Percentiles rank a stretch among this genome's conserved stretches.
phyloP scores from a whole-genome alignment of 2,797 vertebrate genomes.

The Anableps anableps region DNA sequence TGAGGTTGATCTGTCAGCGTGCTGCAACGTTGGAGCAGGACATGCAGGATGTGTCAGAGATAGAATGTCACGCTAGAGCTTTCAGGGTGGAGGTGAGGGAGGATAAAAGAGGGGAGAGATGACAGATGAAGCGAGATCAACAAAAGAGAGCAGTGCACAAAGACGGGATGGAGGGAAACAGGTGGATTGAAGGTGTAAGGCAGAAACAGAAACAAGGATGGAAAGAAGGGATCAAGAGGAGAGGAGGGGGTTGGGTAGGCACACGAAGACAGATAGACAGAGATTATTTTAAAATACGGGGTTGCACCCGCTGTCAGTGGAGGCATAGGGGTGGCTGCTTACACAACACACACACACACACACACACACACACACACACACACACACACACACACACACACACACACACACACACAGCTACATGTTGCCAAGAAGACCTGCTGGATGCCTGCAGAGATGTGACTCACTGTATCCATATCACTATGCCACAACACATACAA shows the following conservation, averaged over 20 bases:
- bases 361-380: constrained; percentile 15
- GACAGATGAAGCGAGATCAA: constrained; percentile 69
- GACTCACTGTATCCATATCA: constrained; percentile 72
- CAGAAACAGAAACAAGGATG: constrained; percentile 66
- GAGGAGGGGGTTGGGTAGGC: constrained; percentile 43
- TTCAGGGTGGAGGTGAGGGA: constrained; percentile 56
- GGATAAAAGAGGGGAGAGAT: constrained; percentile 52
- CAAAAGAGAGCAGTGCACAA: constrained; percentile 58
- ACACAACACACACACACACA: constrained; percentile 46
- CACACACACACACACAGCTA: constrained; percentile 35
- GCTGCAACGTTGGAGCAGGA: constrained; percentile 79
- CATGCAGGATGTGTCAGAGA: constrained; percentile 82
- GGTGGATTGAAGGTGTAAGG: constrained; percentile 69
- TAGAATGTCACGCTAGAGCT: constrained; percentile 79
- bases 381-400: constrained; percentile 50
- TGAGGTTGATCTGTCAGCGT: constrained; percentile 78
- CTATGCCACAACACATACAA: constrained; percentile 64
- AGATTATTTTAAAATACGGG: constrained; percentile 69
- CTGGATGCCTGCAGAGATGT: constrained; percentile 65
- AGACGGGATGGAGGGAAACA: constrained; percentile 66
- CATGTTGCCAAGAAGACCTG: constrained; percentile 60
- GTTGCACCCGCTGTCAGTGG: constrained; percentile 38
- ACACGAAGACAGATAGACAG: constrained; percentile 62
- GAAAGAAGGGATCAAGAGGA: constrained; percentile 60
- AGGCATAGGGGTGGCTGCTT: constrained; percentile 59